A percentile compares a stretch with the other conserved stretches of the same genome.
phyloP scores from a whole-genome alignment of 2,888 invertebrate species.

The Globia sparganii region DNA sequence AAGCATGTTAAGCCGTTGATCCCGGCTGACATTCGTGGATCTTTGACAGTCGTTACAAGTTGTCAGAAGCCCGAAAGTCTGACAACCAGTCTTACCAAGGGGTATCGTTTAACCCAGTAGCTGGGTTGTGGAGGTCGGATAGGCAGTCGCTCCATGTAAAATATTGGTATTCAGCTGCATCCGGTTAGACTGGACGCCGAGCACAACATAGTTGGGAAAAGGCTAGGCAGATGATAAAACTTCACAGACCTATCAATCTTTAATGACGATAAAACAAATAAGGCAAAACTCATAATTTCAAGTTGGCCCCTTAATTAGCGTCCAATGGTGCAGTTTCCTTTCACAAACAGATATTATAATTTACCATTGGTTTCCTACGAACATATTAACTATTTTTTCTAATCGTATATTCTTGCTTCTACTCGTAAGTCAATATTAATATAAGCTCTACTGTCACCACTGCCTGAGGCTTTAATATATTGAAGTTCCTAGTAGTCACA shows the following conservation, averaged over 20 bases:
- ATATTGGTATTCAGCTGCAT: too few species aligned
- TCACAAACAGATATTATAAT: neutral
- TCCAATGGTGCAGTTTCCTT: neutral
- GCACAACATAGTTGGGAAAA: too few species aligned
- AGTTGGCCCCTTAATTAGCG: neutral
- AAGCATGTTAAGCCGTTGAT: too few species aligned
- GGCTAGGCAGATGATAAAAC: too few species aligned
- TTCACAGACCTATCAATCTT: neutral
- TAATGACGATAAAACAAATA: neutral
- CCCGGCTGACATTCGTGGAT: too few species aligned
- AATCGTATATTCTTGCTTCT: neutral
- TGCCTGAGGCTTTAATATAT: conserved; percentile 30
- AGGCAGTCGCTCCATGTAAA: too few species aligned
- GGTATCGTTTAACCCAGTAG: too few species aligned
- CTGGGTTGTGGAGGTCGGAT: too few species aligned
- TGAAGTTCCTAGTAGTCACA: conserved; percentile 25
- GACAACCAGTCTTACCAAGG: too few species aligned
- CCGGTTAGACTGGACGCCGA: too few species aligned
- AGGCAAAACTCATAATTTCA: neutral
- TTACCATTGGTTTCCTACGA: neutral
- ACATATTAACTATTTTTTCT: neutral
- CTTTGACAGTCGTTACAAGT: too few species aligned
- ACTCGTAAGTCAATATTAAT: conserved; percentile 28
- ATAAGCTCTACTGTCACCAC: conserved; percentile 2
- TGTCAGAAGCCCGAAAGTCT: too few species aligned